Conservation (phyloP, 1,140 invertebrate genomes). For the Eubasilissa regina region DNA sequence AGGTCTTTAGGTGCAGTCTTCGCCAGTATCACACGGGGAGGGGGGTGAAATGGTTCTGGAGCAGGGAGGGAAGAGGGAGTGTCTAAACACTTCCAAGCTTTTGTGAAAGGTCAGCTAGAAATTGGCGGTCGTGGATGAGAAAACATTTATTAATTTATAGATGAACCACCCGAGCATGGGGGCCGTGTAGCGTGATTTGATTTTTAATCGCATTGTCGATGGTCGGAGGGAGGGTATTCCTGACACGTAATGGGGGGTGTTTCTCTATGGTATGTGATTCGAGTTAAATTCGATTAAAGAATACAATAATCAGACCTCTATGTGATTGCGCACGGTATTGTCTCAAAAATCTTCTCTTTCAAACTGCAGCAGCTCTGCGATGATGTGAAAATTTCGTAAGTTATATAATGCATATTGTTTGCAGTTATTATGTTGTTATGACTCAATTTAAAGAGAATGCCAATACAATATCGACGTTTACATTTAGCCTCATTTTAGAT, state of each 20-base stretch:
- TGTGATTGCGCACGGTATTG: conserved; percentile 20
- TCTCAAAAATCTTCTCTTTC: not conserved
- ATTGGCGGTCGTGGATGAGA: conserved; percentile 61
- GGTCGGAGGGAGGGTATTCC: conserved; percentile 9
- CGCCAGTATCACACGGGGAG: not conserved
- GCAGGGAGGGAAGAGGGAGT: conserved; percentile 27
- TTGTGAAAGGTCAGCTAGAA: conserved; percentile 61
- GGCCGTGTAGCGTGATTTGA: conserved; percentile 55
- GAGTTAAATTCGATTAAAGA: conserved; percentile 56
- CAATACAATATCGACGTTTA: no score
- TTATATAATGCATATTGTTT: no score
- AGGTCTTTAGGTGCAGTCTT: conserved; percentile 21
- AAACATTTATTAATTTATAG: conserved; percentile 61
- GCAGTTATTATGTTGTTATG: no score
- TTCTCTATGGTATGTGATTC: conserved; percentile 49
- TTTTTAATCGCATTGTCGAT: conserved; percentile 56
- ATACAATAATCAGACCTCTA: conserved; percentile 37
- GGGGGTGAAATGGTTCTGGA: conserved; percentile 4
- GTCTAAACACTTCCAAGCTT: conserved; percentile 60
- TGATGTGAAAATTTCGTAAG: not conserved
- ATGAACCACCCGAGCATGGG: conserved; percentile 47
- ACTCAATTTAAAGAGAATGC: no score
- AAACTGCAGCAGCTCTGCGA: no score
- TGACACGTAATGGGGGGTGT: conserved; percentile 38
- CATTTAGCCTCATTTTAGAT: no score